A percentile compares a stretch with the other conserved stretches of the same genome.
phyloP scores from a whole-genome alignment of 2,888 invertebrate species.

The Cryptus armator region DNA sequence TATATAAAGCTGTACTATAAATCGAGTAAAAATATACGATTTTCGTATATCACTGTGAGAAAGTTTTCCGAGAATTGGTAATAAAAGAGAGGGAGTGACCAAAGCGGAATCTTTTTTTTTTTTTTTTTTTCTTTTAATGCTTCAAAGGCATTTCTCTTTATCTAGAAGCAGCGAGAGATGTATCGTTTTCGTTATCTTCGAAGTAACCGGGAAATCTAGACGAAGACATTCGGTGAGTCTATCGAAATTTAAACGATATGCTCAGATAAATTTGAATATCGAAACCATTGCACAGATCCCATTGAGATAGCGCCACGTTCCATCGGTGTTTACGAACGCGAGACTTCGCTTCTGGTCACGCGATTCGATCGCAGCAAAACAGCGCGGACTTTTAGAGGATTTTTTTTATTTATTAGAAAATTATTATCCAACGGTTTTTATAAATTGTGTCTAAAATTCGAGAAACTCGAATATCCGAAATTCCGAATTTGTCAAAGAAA shows the following conservation, averaged over 20 bases:
- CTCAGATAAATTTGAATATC: constrained; percentile 68
- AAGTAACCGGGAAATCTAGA: constrained; percentile 13
- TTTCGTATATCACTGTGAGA: constrained; percentile 41
- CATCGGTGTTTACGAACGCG: not conserved
- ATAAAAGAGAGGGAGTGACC: constrained; percentile 33
- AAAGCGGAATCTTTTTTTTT: not conserved
- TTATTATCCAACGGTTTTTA: constrained; percentile 19
- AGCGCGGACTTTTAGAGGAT: too few relatives aligned
- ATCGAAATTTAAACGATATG: constrained; percentile 48
- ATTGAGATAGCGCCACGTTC: constrained; percentile 64
- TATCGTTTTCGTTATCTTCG: constrained; percentile 25
- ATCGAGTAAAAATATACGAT: constrained; percentile 42
- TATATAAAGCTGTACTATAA: constrained; percentile 20
- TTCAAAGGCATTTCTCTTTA: constrained; percentile 16
- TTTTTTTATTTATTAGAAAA: not conserved
- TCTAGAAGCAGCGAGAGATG: not conserved
- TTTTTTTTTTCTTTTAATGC: constrained; percentile 45
- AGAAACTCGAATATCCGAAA: too few relatives aligned
- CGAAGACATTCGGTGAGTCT: constrained; percentile 24
- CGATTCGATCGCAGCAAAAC: not conserved
- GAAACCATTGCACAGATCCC: constrained; percentile 68
- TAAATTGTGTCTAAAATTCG: not conserved
- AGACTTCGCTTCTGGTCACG: constrained; percentile 19
- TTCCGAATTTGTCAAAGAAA: too few relatives aligned
- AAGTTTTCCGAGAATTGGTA: constrained; percentile 53